These are phyloP conservation scores for Drosophila maculinotata DNA, from an alignment of 2,888 invertebrate genomes.

Conservation along the genomic window DNA sequence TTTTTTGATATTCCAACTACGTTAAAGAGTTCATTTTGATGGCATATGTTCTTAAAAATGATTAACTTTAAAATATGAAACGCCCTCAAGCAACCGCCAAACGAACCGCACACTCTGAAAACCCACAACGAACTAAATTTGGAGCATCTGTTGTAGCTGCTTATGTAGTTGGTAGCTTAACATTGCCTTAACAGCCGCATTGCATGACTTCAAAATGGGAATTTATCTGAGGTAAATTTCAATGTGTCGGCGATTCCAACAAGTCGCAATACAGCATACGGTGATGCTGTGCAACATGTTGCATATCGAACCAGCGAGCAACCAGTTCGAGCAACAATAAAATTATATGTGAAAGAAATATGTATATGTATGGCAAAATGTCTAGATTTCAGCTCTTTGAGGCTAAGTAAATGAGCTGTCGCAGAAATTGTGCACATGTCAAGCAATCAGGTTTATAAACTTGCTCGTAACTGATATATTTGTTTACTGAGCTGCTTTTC, in stretches of 20 bases:
- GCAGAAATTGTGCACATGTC: neutral
- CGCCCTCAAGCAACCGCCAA: slow-evolving; percentile 23
- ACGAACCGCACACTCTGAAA: slow-evolving; percentile 43
- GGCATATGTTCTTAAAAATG: neutral
- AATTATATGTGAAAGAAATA: neutral
- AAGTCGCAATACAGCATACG: slow-evolving; percentile 7
- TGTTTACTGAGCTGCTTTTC: slow-evolving; percentile 47
- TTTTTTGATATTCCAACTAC: neutral
- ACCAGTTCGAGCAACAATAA: neutral
- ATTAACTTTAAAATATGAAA: slow-evolving; percentile 1
- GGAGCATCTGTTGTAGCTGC: slow-evolving; percentile 6
- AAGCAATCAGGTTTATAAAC: neutral
- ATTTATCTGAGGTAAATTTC: slow-evolving; percentile 1
- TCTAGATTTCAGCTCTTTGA: neutral
- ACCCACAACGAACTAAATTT: slow-evolving; percentile 58
- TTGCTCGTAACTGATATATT: slow-evolving; percentile 52
- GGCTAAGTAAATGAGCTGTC: slow-evolving; percentile 7
- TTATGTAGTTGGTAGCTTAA: slow-evolving; percentile 17
- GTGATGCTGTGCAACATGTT: neutral
- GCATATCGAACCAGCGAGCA: neutral
- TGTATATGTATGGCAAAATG: neutral
- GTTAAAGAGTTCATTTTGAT: too few relatives aligned
- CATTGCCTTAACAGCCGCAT: slow-evolving; percentile 10
- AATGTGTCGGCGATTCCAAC: neutral
- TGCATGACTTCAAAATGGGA: slow-evolving; percentile 12